Base-by-base conservation (phyloP, 2,113 vertebrate genomes). In the Muntiacus muntjak region DNA sequence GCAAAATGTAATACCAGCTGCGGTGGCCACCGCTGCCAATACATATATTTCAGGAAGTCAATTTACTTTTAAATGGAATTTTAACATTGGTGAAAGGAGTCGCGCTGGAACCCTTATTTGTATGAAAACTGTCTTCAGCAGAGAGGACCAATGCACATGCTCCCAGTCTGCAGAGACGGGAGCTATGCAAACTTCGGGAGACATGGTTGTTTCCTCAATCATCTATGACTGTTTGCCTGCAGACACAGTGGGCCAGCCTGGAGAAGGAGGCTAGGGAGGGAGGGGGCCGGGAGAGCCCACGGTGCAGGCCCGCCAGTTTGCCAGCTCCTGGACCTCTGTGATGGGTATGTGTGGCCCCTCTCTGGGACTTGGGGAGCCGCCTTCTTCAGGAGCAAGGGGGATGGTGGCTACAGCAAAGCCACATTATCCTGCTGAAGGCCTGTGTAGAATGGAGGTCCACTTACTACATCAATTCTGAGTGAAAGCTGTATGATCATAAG, bases 31-130 rank as follows among this genome's bases (percentile, higher is more conserved):
- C 21, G 55, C 85, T 94, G 94, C 97, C 90, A 87, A 91, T 96
- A 93, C 60, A 86, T 60, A 84, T 93, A 96, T 96, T 97, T 97
- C 97, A 89, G 85, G 83, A 98, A 98, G 95, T 93, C 97, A 97
- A 97, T 98, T 98, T 97, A 97, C 94, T 97, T 97, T 98, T 89
- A 98, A 97, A 97, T 95, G 94, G 96, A 89, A 97, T 98, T 97
- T 98, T 98, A 97, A 96, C 97, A 60, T 45, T 19, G 47, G 97
- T 55, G 91, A 96, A 95, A 89, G 92, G 52, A 97, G 91, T 97
- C 91, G 45, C 52, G 13, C 60, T 26, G 90, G 95, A 95, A 92
- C 50, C 33, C 89, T 96, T 97, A 95, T 96, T 96, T 94, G 55
- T 89, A 76, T 45, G 94, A 96, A 97, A 94, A 88, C 74, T 28